Conservation (phyloP, 92 coral and sea anemone genomes). For the Pocillopora meandrina region DNA sequence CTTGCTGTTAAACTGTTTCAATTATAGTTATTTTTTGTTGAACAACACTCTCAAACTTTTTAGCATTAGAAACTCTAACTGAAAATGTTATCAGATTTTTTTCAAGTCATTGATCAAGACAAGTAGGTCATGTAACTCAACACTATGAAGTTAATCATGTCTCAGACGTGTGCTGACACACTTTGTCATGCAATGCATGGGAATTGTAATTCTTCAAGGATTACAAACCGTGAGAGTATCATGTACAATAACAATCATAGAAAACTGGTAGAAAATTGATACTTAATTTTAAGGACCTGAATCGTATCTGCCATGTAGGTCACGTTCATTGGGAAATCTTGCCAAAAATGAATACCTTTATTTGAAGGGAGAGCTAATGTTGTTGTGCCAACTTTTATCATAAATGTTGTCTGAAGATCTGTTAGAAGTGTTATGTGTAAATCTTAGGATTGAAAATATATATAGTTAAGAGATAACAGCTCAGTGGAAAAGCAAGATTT, state of each 20-base stretch:
- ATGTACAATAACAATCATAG: background rate
- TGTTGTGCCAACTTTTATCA: no score
- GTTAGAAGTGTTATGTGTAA: no score
- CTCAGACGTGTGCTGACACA: background rate
- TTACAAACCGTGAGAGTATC: background rate
- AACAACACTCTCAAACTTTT: background rate
- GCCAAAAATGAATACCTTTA: no score
- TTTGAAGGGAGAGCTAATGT: no score
- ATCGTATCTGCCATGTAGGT: no score
- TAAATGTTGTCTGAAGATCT: no score
- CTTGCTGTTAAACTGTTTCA: background rate
- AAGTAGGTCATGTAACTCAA: background rate
- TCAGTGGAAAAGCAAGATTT: no score
- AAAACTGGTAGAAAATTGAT: background rate
- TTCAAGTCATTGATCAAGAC: background rate
- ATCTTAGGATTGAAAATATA: no score
- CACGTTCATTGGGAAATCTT: no score
- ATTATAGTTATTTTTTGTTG: background rate
- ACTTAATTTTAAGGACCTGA: background rate
- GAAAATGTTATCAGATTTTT: background rate
- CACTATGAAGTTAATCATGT: background rate
- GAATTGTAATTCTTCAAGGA: background rate
- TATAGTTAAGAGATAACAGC: no score
- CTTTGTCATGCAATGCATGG: background rate
- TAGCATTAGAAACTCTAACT: background rate